Percentiles rank a stretch among this genome's conserved stretches.
Evolutionary conservation across 2,888 invertebrate species (phyloP).

Genomic region (Unio delphinus): DNA sequence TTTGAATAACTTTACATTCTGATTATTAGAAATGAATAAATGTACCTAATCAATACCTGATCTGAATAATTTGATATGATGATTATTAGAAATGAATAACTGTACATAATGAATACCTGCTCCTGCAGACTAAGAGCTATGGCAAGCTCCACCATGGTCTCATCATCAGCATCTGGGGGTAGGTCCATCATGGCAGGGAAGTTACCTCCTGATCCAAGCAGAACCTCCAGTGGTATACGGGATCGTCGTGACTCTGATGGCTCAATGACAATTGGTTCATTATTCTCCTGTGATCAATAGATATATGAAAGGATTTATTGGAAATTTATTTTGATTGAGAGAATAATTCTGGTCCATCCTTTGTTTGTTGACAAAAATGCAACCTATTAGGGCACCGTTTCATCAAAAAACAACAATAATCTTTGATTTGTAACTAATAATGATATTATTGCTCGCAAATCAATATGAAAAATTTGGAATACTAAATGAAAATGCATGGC

Average conservation of each 20-base stretch:
- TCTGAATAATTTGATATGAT: too few species aligned
- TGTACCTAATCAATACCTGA: too few species aligned
- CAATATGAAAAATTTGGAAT: too few species aligned
- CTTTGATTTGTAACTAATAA: background rate
- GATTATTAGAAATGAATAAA: too few species aligned
- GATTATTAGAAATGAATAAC: too few species aligned
- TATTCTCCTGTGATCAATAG: conserved; percentile 39
- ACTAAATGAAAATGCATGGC: too few species aligned
- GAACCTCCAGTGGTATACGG: conserved; percentile 71
- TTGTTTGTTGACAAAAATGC: too few species aligned
- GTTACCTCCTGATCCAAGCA: conserved; percentile 68
- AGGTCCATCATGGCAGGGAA: conserved; percentile 88
- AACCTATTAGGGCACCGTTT: too few species aligned
- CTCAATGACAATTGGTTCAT: conserved; percentile 61
- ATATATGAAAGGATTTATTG: background rate
- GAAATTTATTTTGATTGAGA: too few species aligned
- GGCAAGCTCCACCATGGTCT: conserved; percentile 96
- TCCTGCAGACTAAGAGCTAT: conserved; percentile 92
- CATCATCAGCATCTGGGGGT: conserved; percentile 96
- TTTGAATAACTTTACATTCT: too few species aligned
- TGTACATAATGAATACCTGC: conserved; percentile 46
- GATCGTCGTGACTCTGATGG: conserved; percentile 41
- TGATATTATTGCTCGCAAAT: too few species aligned
- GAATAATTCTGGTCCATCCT: too few species aligned
- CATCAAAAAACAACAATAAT: background rate